Conservation (phyloP, 2,797 vertebrate genomes). For the Mico argentatus region DNA sequence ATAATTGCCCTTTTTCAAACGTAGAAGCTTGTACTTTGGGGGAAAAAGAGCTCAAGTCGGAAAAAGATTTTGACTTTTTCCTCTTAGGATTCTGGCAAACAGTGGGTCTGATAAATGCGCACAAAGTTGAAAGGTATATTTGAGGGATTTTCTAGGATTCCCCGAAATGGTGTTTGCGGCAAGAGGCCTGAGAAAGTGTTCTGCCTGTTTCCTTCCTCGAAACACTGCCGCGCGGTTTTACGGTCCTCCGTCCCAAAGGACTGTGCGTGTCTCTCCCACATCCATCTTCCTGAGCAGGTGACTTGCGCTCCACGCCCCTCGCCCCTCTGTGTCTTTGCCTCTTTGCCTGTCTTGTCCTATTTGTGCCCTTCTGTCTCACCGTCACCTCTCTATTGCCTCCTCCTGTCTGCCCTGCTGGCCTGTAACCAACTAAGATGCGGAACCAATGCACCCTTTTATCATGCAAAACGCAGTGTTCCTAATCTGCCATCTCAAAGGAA, state of each 20-base stretch:
- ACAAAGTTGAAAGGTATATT: constrained; percentile 37
- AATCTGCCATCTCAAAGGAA: not conserved
- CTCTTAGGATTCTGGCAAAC: constrained; percentile 16
- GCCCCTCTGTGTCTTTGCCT: not conserved
- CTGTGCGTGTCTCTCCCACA: not conserved
- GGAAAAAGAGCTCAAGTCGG: not conserved
- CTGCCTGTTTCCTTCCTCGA: not conserved
- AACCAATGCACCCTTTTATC: not conserved
- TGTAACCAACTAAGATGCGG: not conserved
- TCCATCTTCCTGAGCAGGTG: constrained; percentile 40
- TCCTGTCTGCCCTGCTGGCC: not conserved
- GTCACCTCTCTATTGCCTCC: not conserved
- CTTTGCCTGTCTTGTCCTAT: constrained; percentile 65
- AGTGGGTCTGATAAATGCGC: not conserved
- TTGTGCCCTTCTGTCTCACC: not conserved
- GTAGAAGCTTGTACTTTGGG: not conserved
- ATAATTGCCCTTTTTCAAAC: not conserved
- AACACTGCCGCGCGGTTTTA: rapidly evolving
- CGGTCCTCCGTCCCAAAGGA: rapidly evolving
- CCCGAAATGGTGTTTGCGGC: not conserved
- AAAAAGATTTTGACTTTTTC: constrained; percentile 11
- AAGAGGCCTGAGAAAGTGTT: not conserved
- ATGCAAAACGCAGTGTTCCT: not conserved
- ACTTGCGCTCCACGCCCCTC: not conserved
- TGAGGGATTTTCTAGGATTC: constrained; percentile 44